A percentile compares a stretch with the other conserved stretches of the same genome.
phyloP scores from a whole-genome alignment of 2,797 vertebrate genomes.

The Sylvia borin region DNA sequence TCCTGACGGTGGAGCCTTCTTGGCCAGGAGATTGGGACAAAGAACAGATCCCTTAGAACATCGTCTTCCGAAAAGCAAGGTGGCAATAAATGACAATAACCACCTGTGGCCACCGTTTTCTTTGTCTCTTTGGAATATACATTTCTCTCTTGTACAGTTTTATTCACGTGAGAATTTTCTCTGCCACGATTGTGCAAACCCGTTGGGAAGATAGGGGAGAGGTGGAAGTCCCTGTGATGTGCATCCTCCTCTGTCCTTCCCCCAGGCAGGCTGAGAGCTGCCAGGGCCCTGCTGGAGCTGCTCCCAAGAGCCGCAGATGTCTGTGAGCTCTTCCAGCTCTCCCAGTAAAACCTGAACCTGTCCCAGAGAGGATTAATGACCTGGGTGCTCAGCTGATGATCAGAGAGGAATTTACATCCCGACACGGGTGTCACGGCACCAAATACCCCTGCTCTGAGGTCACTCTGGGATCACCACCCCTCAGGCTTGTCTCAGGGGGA shows the following conservation, averaged over 20 bases:
- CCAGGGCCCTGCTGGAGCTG: background rate
- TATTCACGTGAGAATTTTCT: background rate
- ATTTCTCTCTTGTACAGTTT: background rate
- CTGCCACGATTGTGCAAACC: background rate
- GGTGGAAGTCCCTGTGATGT: background rate
- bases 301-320: background rate
- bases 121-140: background rate
- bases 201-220: fast-evolving
- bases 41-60: background rate
- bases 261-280: background rate
- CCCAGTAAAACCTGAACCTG: background rate
- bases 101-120: background rate
- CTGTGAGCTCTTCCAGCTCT: background rate
- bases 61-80: background rate
- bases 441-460: background rate
- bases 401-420: background rate
- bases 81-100: background rate
- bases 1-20: background rate
- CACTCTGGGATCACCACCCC: background rate
- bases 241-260: background rate
- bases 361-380: background rate
- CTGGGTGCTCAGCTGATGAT: background rate
- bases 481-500: background rate
- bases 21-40: background rate
- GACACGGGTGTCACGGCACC: fast-evolving